These are phyloP conservation scores for Gonioctena quinquepunctata DNA, from an alignment of 1,140 invertebrate genomes.

Conservation along the genomic window DNA sequence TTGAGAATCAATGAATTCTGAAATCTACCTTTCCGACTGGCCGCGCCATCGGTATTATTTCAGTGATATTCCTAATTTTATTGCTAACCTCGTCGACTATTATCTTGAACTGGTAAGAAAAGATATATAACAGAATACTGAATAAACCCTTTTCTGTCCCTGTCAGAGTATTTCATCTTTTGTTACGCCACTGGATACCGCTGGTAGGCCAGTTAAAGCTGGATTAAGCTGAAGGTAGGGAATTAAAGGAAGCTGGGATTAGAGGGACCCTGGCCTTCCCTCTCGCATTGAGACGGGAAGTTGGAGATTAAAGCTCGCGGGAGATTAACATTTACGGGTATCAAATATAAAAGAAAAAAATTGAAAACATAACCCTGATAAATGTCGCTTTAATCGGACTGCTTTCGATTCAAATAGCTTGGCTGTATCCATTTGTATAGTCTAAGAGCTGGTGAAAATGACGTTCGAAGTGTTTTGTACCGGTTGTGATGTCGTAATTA, in stretches of 20 bases:
- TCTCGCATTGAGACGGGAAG: slow-evolving; percentile 49
- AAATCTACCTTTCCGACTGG: too few relatives aligned
- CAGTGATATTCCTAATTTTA: too few relatives aligned
- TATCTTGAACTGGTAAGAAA: too few relatives aligned
- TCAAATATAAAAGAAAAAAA: slow-evolving; percentile 50
- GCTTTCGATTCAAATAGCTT: neutral
- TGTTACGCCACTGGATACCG: slow-evolving; percentile 21
- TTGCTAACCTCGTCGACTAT: too few relatives aligned
- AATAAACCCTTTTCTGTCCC: too few relatives aligned
- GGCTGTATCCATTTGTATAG: neutral
- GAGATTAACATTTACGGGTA: slow-evolving; percentile 52
- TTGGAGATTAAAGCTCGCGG: slow-evolving; percentile 46
- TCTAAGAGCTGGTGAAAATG: too few relatives aligned
- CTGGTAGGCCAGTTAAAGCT: slow-evolving; percentile 57
- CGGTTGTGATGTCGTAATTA: too few relatives aligned
- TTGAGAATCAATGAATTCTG: too few relatives aligned
- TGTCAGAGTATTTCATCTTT: too few relatives aligned
- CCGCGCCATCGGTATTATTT: too few relatives aligned
- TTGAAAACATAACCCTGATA: slow-evolving; percentile 34
- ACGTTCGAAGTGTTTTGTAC: too few relatives aligned
- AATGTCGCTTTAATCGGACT: neutral
- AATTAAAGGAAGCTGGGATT: slow-evolving; percentile 60
- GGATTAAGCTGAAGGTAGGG: slow-evolving; percentile 60
- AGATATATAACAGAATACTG: too few relatives aligned
- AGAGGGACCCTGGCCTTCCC: slow-evolving; percentile 50